Base-by-base conservation (phyloP, 1,140 invertebrate genomes). In the Heliconius nattereri region DNA sequence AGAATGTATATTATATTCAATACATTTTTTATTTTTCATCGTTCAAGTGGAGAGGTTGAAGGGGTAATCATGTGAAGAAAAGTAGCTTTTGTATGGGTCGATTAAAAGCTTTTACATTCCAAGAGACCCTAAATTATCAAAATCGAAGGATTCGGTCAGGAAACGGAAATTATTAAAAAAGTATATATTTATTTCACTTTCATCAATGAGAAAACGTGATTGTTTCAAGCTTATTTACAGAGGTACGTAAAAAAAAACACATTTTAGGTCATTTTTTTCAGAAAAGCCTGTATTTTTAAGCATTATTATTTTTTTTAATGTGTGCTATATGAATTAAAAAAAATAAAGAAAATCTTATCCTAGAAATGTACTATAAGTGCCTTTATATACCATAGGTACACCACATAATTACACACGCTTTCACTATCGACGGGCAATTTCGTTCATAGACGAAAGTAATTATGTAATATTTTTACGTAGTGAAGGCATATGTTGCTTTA, bases 71-170 rank as follows among this genome's bases (percentile, higher is more conserved):
- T 66, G 23, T 16, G 60, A 29, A 29, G 60, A 29, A 7, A 66
- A 29, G 57, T 66, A 13, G 60, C 26, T 66, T 6, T 66, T 29
- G 13, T 66, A 66, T 13, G 26, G 60, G 26, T 66, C 23, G 60
- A 66, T 29, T 66, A 66, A 66, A 66, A 66, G 60, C 60, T 66
- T 29, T 66, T 66, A 66, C 26, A 66, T 66, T 29, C 6, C 23
- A 29, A 29, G 13, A 29, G 5, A 29, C 16, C 54, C 54, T 57
- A 57, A 57, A 57, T 57, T 66, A 29, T 29, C 2, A 16, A 16
- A 66, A 66, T 29, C 13, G 23, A 66, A n/a, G 0, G 7, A 66
- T 26, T 66, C 11, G 60, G 5, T 66, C 60, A 13, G 26, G 60
- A 66, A 29, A 66, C 11, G 9, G 60, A 29, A 29, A 66, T 66